A percentile compares a stretch with the other conserved stretches of the same genome.
phyloP scores from a whole-genome alignment of 1,140 invertebrate genomes.

The Kradibia gibbosae region DNA sequence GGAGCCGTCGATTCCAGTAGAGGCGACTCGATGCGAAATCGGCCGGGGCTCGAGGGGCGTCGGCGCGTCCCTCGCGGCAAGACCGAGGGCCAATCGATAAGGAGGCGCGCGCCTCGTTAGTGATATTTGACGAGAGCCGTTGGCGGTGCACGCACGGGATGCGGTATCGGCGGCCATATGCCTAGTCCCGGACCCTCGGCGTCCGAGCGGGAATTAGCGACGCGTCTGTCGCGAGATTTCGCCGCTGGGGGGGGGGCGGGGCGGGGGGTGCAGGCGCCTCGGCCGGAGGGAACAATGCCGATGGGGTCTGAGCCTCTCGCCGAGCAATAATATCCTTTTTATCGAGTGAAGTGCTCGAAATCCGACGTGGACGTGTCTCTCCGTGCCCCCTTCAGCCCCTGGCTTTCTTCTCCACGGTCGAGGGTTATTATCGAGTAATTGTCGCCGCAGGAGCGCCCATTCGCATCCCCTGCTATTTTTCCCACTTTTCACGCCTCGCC shows the following conservation, averaged over 20 bases:
- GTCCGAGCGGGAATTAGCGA: slow-evolving; percentile 50
- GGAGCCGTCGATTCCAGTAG: no score
- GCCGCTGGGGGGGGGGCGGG: no score
- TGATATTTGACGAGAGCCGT: slow-evolving; percentile 18
- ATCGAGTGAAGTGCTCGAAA: slow-evolving; percentile 46
- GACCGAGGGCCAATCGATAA: not conserved
- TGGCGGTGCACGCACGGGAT: not conserved
- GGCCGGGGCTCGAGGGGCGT: no score
- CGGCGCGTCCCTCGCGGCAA: no score
- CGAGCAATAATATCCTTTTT: slow-evolving; percentile 51
- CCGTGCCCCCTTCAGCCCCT: not conserved
- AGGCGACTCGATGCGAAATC: no score
- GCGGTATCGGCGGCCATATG: slow-evolving; percentile 25
- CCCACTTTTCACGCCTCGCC: not conserved
- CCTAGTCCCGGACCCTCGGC: not conserved
- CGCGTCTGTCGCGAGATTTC: slow-evolving; percentile 42
- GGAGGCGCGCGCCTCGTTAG: slow-evolving; percentile 29
- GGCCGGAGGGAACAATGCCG: not conserved
- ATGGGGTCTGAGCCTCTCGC: not conserved
- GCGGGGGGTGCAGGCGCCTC: no score
- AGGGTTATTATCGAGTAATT: slow-evolving; percentile 47
- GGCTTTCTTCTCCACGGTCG: not conserved
- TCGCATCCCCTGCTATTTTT: slow-evolving; percentile 26
- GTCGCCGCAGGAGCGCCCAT: slow-evolving; percentile 30
- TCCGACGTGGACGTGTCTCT: slow-evolving; percentile 1